These are phyloP conservation scores for Nephila pilipes DNA, from an alignment of 1,140 invertebrate species.

Conservation along the genomic window DNA sequence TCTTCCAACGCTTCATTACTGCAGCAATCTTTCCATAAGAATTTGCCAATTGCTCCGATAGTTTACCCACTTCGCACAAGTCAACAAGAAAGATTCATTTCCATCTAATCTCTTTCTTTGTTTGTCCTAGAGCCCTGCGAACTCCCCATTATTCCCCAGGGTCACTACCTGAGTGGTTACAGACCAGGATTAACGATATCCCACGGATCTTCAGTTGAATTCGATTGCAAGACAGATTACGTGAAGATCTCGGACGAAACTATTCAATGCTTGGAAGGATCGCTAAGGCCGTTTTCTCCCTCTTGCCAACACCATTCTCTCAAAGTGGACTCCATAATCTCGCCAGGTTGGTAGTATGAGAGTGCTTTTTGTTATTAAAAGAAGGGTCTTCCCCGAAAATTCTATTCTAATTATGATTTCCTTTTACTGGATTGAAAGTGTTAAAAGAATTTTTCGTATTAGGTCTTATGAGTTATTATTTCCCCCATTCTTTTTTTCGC, in stretches of 20 bases:
- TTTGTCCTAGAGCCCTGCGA: slow-evolving; percentile 86
- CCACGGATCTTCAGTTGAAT: slow-evolving; percentile 85
- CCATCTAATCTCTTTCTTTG: background rate
- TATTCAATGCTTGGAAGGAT: slow-evolving; percentile 87
- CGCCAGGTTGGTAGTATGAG: slow-evolving; percentile 49
- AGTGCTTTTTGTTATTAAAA: too few relatives aligned
- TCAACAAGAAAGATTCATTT: background rate
- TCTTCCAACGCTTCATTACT: too few relatives aligned
- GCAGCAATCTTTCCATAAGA: too few relatives aligned
- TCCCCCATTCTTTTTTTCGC: too few relatives aligned
- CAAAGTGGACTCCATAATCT: slow-evolving; percentile 43
- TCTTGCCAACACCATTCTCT: slow-evolving; percentile 81
- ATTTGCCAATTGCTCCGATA: too few relatives aligned
- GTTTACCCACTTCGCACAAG: too few relatives aligned
- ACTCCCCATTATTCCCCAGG: slow-evolving; percentile 87
- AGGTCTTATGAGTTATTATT: too few relatives aligned
- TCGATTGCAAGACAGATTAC: slow-evolving; percentile 84
- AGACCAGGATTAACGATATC: slow-evolving; percentile 88
- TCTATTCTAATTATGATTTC: too few relatives aligned
- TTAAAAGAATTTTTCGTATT: too few relatives aligned
- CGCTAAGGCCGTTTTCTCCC: slow-evolving; percentile 84
- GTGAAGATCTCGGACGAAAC: slow-evolving; percentile 82
- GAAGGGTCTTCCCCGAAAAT: too few relatives aligned
- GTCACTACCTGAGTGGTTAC: slow-evolving; percentile 89
- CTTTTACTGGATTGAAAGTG: too few relatives aligned